Evolutionary conservation across 2,888 invertebrate genomes (phyloP).

Genomic region (Cheiracanthium punctorium): DNA sequence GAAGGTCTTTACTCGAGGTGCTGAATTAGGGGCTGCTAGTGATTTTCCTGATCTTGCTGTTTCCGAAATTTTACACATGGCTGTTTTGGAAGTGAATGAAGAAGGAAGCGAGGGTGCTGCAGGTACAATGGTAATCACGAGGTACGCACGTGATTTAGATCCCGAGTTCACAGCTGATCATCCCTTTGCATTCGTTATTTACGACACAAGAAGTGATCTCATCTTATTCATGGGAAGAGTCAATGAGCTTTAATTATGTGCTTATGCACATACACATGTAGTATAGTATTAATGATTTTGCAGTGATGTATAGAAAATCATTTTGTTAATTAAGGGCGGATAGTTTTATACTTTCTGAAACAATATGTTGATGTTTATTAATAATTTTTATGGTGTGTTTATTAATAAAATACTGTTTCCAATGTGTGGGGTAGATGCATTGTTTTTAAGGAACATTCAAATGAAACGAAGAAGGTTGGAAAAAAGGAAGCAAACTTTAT

Average conservation of each 20-base stretch:
- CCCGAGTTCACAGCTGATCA: conserved; percentile 35
- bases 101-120: conserved; percentile 45
- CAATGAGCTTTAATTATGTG: conserved; percentile 25
- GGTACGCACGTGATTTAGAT: neutral
- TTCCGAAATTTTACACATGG: conserved; percentile 37
- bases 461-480: no score
- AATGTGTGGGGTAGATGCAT: no score
- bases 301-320: no score
- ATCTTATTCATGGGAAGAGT: conserved; percentile 44
- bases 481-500: no score
- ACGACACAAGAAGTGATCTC: conserved; percentile 3
- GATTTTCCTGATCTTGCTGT: neutral
- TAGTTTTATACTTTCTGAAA: no score
- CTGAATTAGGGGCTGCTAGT: neutral
- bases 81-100: conserved; percentile 40
- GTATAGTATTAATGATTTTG: no score
- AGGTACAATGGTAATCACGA: neutral
- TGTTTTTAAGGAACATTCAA: no score
- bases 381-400: no score
- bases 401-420: no score
- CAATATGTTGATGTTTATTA: no score
- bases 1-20: neutral
- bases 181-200: conserved; percentile 37
- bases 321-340: no score
- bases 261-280: no score